phyloP scores from a whole-genome alignment of 2,888 invertebrate genomes.

The Steinernema hermaphroditum region DNA sequence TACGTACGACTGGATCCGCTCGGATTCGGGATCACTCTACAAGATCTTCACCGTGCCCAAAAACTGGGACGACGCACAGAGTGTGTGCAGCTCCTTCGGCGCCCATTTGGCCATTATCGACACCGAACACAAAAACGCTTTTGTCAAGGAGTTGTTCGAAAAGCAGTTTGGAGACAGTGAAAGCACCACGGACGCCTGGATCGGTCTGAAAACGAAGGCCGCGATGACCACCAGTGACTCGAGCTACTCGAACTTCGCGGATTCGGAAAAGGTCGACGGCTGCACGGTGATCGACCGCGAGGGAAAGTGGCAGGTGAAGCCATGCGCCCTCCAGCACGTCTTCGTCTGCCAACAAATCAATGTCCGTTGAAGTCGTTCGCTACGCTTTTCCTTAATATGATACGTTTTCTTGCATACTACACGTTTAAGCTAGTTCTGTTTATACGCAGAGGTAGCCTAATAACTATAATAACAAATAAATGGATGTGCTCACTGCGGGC shows the following conservation, averaged over 20 bases:
- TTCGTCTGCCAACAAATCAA: constrained; percentile 37
- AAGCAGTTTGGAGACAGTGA: constrained; percentile 12
- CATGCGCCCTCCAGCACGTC: constrained; percentile 26
- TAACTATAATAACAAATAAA: not conserved
- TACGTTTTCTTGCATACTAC: not conserved
- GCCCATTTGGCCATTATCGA: constrained; percentile 51
- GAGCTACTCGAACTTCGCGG: constrained; percentile 33
- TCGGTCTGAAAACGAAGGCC: constrained; percentile 52
- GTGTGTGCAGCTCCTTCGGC: constrained; percentile 45
- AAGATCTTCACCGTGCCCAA: constrained; percentile 48
- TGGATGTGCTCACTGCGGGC: not conserved
- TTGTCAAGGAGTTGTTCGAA: constrained; percentile 42
- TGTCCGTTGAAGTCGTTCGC: not conserved
- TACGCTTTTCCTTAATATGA: not conserved
- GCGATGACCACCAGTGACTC: constrained; percentile 32
- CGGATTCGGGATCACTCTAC: constrained; percentile 49
- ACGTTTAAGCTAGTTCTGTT: not conserved
- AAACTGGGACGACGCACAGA: constrained; percentile 53
- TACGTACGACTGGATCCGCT: constrained; percentile 46
- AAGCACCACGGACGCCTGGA: constrained; percentile 43
- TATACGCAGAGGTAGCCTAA: constrained; percentile 1
- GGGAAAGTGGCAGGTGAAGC: constrained; percentile 40
- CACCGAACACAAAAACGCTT: constrained; percentile 48
- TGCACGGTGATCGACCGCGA: constrained; percentile 34
- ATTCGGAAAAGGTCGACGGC: constrained; percentile 34